Evolutionary conservation across 53 echinoderm and acorn worm species (phyloP).

Genomic region (Paracentrotus lividus): DNA sequence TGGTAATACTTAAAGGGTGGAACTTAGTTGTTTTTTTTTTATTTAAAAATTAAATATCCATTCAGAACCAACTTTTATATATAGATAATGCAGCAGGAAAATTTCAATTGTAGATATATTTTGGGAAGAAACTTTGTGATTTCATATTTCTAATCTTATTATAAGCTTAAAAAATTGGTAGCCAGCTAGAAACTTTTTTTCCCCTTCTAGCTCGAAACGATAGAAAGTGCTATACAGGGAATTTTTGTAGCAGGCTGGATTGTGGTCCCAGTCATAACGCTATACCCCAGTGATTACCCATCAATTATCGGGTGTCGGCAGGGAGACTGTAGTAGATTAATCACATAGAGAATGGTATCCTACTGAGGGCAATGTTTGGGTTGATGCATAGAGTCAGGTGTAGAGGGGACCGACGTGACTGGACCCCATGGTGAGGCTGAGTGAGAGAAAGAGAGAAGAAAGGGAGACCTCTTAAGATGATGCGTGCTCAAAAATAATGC

Average conservation of each 20-base stretch:
- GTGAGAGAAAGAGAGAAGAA: too few species aligned
- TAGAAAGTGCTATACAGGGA: not conserved
- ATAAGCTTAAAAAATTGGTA: not conserved
- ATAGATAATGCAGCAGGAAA: not conserved
- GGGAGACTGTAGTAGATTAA: conserved; percentile 42
- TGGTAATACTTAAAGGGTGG: not conserved
- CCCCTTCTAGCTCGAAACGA: not conserved
- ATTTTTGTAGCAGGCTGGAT: not conserved
- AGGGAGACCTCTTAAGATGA: conserved; percentile 52
- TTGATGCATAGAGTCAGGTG: conserved; percentile 47
- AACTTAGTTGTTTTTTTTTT: not conserved
- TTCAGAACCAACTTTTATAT: not conserved
- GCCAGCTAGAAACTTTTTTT: not conserved
- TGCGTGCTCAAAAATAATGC: not conserved
- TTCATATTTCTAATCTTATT: not conserved
- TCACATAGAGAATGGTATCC: conserved; percentile 28
- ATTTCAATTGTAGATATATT: not conserved
- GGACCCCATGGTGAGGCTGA: conserved; percentile 49
- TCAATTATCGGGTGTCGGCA: conserved; percentile 46
- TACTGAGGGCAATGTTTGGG: conserved; percentile 49
- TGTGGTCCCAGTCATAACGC: not conserved
- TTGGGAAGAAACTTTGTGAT: not conserved
- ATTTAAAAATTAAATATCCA: not conserved
- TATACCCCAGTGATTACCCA: conserved; percentile 1
- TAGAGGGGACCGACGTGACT: not conserved